Percentiles rank a stretch among this genome's conserved stretches.
Evolutionary conservation across 2,113 vertebrate genomes (phyloP).

Genomic region (Colinus virginianus): DNA sequence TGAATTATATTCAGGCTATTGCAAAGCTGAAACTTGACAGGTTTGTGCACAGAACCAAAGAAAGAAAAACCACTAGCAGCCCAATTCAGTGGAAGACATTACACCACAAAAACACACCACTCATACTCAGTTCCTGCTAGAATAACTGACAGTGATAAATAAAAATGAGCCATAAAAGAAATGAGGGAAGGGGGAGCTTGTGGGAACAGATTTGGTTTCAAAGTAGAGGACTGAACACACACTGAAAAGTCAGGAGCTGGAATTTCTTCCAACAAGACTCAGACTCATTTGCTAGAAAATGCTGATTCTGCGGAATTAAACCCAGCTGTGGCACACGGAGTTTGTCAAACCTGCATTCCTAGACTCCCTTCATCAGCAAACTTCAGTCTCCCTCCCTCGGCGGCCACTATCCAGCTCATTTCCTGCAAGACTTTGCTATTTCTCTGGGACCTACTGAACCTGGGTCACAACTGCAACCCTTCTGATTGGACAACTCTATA

Average conservation of each 20-base stretch:
- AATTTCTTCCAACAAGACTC: constrained; percentile 46
- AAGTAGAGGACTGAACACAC: neutral
- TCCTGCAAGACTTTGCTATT: neutral
- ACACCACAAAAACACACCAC: neutral
- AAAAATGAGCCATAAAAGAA: neutral
- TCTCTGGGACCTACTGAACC: neutral
- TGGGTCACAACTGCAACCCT: neutral
- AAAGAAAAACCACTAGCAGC: neutral
- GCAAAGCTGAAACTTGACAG: neutral
- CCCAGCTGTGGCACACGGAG: neutral
- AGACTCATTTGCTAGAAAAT: neutral
- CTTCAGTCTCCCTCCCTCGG: neutral
- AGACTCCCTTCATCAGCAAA: neutral
- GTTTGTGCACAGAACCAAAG: neutral
- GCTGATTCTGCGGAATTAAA: constrained; percentile 42
- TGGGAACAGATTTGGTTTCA: neutral
- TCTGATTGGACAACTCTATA: neutral
- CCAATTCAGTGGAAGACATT: neutral
- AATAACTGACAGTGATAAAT: neutral
- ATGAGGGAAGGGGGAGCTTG: neutral
- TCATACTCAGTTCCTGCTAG: neutral
- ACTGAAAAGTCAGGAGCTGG: neutral
- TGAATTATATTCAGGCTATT: neutral
- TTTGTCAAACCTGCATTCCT: constrained; percentile 38
- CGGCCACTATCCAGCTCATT: neutral